Base-by-base conservation (phyloP, 2,113 vertebrate species). In the Aegithalos caudatus region DNA sequence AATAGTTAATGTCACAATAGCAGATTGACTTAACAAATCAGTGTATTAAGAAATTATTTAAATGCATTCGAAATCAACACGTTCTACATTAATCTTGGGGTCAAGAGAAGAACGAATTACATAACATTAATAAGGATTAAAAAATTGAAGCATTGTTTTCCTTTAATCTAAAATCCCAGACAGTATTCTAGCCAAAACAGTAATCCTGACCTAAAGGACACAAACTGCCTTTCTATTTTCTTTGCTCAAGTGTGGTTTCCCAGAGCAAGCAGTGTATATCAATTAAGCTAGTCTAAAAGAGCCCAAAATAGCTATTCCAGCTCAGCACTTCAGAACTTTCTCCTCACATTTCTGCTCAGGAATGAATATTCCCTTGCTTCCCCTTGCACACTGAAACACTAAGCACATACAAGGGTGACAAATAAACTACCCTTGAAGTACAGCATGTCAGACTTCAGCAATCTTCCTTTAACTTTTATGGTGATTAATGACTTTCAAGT, bases 161-260 rank as follows among this genome's bases (percentile, higher is more conserved):
- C 23, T 85, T 73, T 85, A 86, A 79, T 89, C 73, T 86, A 82
- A 88, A 94, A 65, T 85, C 73, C 67, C 71, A 94, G 76, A 72
- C 61, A 42, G 6, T 62, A 76, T 45, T 87, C 33, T 12, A 87
- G 57, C 65, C 53, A 65, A 45, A 92, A 53, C 42, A 70, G 42
- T 80, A 95, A 89, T 85, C 89, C 37, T 31, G 18, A 48, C 24
- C 23, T 57, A 82, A 74, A 65, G 53, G 25, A 82, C 28, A 22
- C 23, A 79, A 64, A 72, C 0, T 60, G 28, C n/a, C 38, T n/a
- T 90, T 80, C 78, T 37, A 38, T 7, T 62, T 69, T 44, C 67
- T 56, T 47, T 70, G 33, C 31, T 81, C 38, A 54, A 76, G 37
- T 31, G 35, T 0, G 2, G 12, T 42, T 93, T 86, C 62, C 54